Percentiles rank a stretch among this genome's conserved stretches.
Conservation (phyloP, 2,113 vertebrate genomes). For the Sceloporus undulatus region DNA sequence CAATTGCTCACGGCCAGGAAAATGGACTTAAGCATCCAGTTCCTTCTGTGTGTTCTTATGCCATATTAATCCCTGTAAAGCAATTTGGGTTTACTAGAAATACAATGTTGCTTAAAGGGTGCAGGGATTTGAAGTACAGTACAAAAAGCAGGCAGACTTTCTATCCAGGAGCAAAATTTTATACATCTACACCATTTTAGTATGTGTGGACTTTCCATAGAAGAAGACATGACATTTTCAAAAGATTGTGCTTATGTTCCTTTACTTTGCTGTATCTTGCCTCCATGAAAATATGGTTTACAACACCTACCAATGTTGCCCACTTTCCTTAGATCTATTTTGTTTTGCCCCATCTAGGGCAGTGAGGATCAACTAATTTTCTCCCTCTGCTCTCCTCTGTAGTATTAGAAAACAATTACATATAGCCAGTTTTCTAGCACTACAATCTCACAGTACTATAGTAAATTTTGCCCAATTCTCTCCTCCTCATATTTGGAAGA, state of each 20-base stretch:
- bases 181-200: not conserved
- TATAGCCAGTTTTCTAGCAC: not conserved
- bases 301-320: not conserved
- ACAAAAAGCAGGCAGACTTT: not conserved
- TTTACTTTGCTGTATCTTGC: not conserved
- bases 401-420: slow-evolving; percentile 1
- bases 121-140: too few species aligned
- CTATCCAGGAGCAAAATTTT: not conserved
- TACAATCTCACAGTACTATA: not conserved
- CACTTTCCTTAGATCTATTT: not conserved
- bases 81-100: not conserved
- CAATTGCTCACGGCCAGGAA: not conserved
- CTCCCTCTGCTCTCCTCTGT: not conserved
- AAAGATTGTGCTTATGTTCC: not conserved
- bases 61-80: slow-evolving; percentile 2
- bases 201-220: not conserved
- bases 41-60: not conserved
- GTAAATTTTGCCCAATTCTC: not conserved
- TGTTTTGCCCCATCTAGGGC: not conserved
- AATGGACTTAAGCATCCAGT: not conserved
- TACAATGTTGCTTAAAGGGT: not conserved
- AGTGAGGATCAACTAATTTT: not conserved
- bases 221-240: not conserved
- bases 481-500: not conserved
- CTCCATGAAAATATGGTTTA: not conserved